A percentile compares a stretch with the other conserved stretches of the same genome.
phyloP scores from a whole-genome alignment of 2,113 vertebrate species.

The Syngnathus floridae region DNA sequence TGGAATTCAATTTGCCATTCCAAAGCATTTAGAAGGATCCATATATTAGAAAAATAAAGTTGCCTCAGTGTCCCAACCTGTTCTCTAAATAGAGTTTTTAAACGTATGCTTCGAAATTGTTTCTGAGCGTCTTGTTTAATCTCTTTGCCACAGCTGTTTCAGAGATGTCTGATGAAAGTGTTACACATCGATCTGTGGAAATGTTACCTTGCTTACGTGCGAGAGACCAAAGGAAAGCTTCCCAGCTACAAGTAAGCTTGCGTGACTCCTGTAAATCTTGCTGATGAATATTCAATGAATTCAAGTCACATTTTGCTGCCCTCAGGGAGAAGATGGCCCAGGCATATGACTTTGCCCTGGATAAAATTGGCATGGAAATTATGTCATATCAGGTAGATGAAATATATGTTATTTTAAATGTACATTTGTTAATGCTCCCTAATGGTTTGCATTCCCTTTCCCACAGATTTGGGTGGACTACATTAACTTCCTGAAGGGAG shows the following conservation, averaged over 20 bases:
- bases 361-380: slow-evolving; percentile 99
- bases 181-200: slow-evolving; percentile 99
- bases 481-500: slow-evolving; percentile 99
- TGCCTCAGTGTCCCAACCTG: background rate
- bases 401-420: background rate
- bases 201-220: slow-evolving; percentile 97
- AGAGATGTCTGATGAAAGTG: slow-evolving; percentile 99
- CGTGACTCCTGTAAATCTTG: background rate
- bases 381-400: slow-evolving; percentile 95
- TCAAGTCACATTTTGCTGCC: background rate
- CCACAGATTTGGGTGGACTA: slow-evolving; percentile 99
- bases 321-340: slow-evolving; percentile 99
- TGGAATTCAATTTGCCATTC: too few species aligned
- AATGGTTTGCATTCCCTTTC: slow-evolving; percentile 26
- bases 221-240: slow-evolving; percentile 99
- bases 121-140: background rate
- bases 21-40: too few species aligned
- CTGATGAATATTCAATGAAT: background rate
- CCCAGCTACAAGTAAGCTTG: slow-evolving; percentile 97
- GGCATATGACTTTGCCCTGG: slow-evolving; percentile 97
- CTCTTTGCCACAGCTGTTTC: slow-evolving; percentile 81
- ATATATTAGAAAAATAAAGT: too few species aligned
- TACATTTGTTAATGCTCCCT: background rate
- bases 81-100: background rate
- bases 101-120: background rate